These are phyloP conservation scores for Tanytarsus gracilentus DNA, from an alignment of 2,888 invertebrate genomes.

Conservation along the genomic window DNA sequence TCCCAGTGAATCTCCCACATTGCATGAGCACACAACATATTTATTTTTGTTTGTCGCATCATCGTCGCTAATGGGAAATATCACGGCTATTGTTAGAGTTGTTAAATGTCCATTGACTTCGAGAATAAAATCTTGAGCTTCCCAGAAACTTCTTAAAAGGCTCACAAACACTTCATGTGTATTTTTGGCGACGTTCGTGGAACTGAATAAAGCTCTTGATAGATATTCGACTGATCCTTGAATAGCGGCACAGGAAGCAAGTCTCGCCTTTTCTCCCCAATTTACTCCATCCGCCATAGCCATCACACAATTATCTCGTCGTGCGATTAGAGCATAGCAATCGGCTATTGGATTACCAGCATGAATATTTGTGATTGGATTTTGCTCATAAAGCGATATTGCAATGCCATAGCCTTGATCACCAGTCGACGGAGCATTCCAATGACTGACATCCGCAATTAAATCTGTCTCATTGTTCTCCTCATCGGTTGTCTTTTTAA, in stretches of 20 bases:
- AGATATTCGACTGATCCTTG: conserved; percentile 77
- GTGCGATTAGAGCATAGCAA: conserved; percentile 67
- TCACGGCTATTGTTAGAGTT: conserved; percentile 71
- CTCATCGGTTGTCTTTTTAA: conserved; percentile 22
- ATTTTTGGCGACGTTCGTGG: conserved; percentile 42
- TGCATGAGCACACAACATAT: conserved; percentile 73
- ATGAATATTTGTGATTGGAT: conserved; percentile 61
- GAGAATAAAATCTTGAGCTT: conserved; percentile 74
- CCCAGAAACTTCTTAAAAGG: conserved; percentile 69
- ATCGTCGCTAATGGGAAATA: conserved; percentile 52
- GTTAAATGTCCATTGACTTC: conserved; percentile 74
- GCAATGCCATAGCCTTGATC: conserved; percentile 43
- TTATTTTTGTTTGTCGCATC: conserved; percentile 36
- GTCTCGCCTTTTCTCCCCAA: conserved; percentile 77
- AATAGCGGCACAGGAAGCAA: conserved; percentile 77
- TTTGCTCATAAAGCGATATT: conserved; percentile 73
- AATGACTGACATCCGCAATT: conserved; percentile 42
- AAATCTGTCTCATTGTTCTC: conserved; percentile 31
- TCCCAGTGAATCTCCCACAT: conserved; percentile 83
- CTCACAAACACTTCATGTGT: conserved; percentile 68
- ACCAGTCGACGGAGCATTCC: conserved; percentile 39
- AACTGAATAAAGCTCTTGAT: conserved; percentile 57
- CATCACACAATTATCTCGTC: conserved; percentile 65
- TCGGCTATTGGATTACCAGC: conserved; percentile 81
- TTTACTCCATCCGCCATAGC: conserved; percentile 84